phyloP scores from a whole-genome alignment of 2,797 vertebrate genomes.

The Hoplostethus mediterraneus region DNA sequence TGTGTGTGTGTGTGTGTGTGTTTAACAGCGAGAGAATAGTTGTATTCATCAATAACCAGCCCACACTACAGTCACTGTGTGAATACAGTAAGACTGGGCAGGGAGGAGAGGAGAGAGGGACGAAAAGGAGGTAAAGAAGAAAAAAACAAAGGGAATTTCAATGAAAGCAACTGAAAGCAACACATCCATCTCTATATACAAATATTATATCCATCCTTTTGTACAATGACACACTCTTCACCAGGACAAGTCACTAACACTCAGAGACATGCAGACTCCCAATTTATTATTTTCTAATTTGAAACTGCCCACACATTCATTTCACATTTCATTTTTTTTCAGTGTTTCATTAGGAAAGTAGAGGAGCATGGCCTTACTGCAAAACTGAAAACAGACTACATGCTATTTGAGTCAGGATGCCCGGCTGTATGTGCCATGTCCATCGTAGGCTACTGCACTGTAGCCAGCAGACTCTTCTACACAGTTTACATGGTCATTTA shows the following conservation, averaged over 20 bases:
- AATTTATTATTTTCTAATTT: not conserved
- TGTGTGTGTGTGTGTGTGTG: constrained; percentile 19
- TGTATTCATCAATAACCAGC: constrained; percentile 57
- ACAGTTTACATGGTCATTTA: no score
- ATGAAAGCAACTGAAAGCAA: constrained; percentile 24
- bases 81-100: constrained; percentile 48
- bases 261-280: no score
- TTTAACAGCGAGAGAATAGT: constrained; percentile 46
- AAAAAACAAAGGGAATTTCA: constrained; percentile 20
- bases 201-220: constrained; percentile 19
- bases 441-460: constrained; percentile 44
- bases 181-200: not conserved
- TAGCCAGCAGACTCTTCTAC: constrained; percentile 34
- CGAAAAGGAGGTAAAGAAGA: not conserved
- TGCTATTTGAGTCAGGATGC: not conserved
- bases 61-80: constrained; percentile 44
- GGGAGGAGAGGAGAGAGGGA: constrained; percentile 17
- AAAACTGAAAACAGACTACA: not conserved
- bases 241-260: no score
- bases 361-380: not conserved
- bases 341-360: not conserved
- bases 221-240: not conserved
- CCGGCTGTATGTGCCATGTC: constrained; percentile 20
- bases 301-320: not conserved
- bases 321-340: constrained; percentile 11